phyloP scores from a whole-genome alignment of 53 echinoderm and acorn worm genomes.

The Glandiceps talaboti region DNA sequence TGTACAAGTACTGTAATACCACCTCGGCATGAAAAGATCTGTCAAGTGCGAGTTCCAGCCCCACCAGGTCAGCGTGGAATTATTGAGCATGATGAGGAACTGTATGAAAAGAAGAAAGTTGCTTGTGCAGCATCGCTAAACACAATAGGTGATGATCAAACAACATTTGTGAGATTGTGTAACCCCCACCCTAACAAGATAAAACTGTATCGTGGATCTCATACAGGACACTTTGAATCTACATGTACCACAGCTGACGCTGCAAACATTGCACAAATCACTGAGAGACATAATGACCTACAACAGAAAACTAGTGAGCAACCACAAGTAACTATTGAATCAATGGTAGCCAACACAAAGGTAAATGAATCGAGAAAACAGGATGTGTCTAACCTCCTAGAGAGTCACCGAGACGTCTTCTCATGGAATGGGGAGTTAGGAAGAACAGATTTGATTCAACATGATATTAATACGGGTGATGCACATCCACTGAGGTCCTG shows the following conservation, averaged over 20 bases:
- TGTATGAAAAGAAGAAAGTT: not conserved
- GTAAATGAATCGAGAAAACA: not conserved
- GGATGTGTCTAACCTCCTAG: not conserved
- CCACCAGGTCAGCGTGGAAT: not conserved
- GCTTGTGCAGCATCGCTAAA: not conserved
- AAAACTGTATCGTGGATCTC: not conserved
- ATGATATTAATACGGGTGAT: constrained; percentile 9
- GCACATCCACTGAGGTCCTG: constrained; percentile 5
- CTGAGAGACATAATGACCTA: not conserved
- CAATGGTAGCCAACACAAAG: not conserved
- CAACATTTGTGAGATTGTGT: not conserved
- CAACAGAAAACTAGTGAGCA: too few species aligned
- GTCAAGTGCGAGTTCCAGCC: not conserved
- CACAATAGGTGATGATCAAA: not conserved
- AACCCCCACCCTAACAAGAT: not conserved
- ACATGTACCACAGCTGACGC: not conserved
- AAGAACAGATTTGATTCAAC: constrained; percentile 7
- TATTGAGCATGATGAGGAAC: not conserved
- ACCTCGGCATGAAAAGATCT: not conserved
- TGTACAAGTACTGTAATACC: not conserved
- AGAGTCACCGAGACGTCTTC: not conserved
- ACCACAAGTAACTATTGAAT: too few species aligned
- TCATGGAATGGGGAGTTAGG: not conserved
- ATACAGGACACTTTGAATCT: not conserved
- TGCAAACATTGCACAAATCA: not conserved